Evolutionary conservation across 2,888 invertebrate genomes (phyloP).

Genomic region (Crossocerus cetratus): DNA sequence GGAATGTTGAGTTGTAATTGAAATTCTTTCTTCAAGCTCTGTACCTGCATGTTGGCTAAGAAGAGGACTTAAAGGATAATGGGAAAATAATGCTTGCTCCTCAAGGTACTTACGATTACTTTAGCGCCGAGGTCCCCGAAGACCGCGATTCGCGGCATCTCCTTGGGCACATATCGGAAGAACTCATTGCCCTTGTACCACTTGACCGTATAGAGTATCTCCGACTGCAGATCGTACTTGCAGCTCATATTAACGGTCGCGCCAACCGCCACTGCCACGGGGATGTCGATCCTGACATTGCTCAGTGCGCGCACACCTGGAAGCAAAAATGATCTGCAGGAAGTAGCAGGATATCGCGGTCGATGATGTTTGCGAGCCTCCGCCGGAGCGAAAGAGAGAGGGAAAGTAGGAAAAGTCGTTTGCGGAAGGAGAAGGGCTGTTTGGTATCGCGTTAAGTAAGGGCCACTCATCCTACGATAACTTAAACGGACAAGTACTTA

Average conservation of each 20-base stretch:
- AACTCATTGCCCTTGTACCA: conserved; percentile 90
- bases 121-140: conserved; percentile 84
- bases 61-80: no score
- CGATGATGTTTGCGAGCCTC: background rate
- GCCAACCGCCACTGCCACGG: conserved; percentile 84
- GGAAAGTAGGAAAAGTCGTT: no score
- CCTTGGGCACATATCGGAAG: conserved; percentile 89
- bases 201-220: conserved; percentile 87
- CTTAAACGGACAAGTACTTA: conserved; percentile 57
- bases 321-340: conserved; percentile 25
- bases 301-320: conserved; percentile 78
- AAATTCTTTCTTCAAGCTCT: no score
- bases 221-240: conserved; percentile 86
- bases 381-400: background rate
- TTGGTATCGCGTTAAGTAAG: conserved; percentile 24
- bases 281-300: conserved; percentile 85
- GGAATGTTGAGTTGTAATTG: no score
- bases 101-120: conserved; percentile 84
- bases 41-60: no score
- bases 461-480: conserved; percentile 51
- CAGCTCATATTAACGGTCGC: conserved; percentile 87
- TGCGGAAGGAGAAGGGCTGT: background rate
- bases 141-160: conserved; percentile 85
- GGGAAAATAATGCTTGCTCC: no score
- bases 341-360: no score